These are phyloP conservation scores for Scelioninae gen. 1 DNA, from an alignment of 2,888 invertebrate species.

Conservation along the genomic window DNA sequence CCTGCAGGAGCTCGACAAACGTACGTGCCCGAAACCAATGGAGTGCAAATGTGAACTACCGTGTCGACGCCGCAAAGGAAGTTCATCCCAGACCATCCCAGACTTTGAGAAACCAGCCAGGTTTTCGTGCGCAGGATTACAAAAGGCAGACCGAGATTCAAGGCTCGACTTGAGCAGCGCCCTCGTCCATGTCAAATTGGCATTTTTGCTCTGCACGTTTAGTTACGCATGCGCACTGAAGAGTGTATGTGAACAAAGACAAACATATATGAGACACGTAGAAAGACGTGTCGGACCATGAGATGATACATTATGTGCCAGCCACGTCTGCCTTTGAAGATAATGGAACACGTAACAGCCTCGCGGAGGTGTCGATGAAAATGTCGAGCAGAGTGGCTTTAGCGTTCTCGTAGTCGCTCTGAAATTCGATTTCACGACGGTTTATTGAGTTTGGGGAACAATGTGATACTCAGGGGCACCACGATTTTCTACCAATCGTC, in stretches of 20 bases:
- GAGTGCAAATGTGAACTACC: slow-evolving; percentile 58
- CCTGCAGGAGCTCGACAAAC: slow-evolving; percentile 54
- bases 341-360: slow-evolving; percentile 59
- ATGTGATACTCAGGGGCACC: slow-evolving; percentile 38
- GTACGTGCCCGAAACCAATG: slow-evolving; percentile 66
- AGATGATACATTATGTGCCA: slow-evolving; percentile 58
- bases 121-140: slow-evolving; percentile 53
- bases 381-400: slow-evolving; percentile 59
- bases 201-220: slow-evolving; percentile 42
- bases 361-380: slow-evolving; percentile 59
- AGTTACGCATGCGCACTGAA: no score
- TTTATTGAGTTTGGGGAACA: slow-evolving; percentile 55
- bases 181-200: slow-evolving; percentile 61
- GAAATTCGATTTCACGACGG: slow-evolving; percentile 55
- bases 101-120: slow-evolving; percentile 28
- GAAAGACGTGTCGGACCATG: slow-evolving; percentile 42
- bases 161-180: slow-evolving; percentile 48
- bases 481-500: slow-evolving; percentile 40
- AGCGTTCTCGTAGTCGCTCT: slow-evolving; percentile 32
- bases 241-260: no score
- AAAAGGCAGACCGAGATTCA: slow-evolving; percentile 39
- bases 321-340: slow-evolving; percentile 60
- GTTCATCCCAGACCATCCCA: slow-evolving; percentile 4
- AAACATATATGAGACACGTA: neutral
- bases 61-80: slow-evolving; percentile 39